Percentiles rank a stretch among this genome's conserved stretches.
phyloP scores from a whole-genome alignment of 2,888 invertebrate genomes.

The Gisinianus flammeolus region DNA sequence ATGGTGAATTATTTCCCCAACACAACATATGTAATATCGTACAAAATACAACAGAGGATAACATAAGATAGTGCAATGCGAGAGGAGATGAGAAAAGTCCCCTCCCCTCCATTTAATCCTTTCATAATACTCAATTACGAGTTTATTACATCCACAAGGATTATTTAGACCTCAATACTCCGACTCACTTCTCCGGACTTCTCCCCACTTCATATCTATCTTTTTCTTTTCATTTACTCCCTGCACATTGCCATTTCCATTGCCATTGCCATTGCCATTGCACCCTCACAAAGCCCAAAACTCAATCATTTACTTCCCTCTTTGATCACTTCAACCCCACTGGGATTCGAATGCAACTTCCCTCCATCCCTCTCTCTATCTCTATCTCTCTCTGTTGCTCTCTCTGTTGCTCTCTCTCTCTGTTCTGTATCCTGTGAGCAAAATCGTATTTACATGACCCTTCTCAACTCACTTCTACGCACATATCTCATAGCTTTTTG shows the following conservation, averaged over 20 bases:
- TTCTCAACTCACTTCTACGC: neutral
- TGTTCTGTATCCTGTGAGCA: neutral
- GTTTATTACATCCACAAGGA: slow-evolving; percentile 43
- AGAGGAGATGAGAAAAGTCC: too few species aligned
- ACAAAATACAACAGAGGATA: too few species aligned
- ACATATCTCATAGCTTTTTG: neutral
- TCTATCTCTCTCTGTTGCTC: neutral
- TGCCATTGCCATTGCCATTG: too few species aligned
- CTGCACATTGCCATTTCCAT: too few species aligned
- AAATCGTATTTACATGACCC: neutral
- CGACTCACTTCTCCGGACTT: neutral
- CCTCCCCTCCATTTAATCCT: slow-evolving; percentile 36
- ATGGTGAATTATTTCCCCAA: too few species aligned
- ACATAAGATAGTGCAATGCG: too few species aligned
- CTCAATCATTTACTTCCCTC: slow-evolving; percentile 33
- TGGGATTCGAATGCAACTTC: too few species aligned
- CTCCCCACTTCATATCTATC: slow-evolving; percentile 7
- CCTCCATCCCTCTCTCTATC: too few species aligned
- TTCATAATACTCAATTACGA: slow-evolving; percentile 54
- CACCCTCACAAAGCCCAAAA: slow-evolving; percentile 17
- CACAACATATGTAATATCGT: too few species aligned
- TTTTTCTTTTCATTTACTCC: slow-evolving; percentile 32
- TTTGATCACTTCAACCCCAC: slow-evolving; percentile 15
- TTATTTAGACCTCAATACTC: slow-evolving; percentile 5
- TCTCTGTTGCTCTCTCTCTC: neutral